Evolutionary conservation across 1,140 invertebrate species (phyloP), one percentile per base, ranked within the genome.

Genomic region (Drosophila saltans): DNA sequence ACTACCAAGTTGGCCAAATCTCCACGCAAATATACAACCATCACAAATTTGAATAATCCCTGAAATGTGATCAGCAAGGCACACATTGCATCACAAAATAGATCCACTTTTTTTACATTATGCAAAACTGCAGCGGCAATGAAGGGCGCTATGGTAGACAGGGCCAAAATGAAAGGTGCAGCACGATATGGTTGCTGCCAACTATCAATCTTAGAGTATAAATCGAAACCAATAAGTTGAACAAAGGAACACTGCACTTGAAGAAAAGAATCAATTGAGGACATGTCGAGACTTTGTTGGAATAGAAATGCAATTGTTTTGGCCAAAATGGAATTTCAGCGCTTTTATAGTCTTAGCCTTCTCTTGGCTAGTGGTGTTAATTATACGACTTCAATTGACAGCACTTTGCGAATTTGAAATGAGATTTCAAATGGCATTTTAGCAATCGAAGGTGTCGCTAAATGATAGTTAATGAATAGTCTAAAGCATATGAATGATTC

Each of bases 111-210:
- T 24, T 60, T 72, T 45, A 63, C 56, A 11, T 81, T 81, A 1
- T 65, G 45, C 1, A 81, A 7, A 6, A 63, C 65, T 1, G 66
- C 65, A 2, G 66, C 79, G 8, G 69, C 21, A 8, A 81, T 81
- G 2, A 81, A 77, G 11, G 79, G 79, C 55, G 69, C 64, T 1
- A 78, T 67, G 3, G 55, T 10, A 1, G 63, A 52, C 30, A 81
- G 65, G 0, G 66, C 43, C 9, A 74, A n/a, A 1, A 81, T 39
- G 1, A 52, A 66, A 2, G n/a, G 24, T 3, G 74, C 6, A 0
- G 74, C 69, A 7, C 66, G 69, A 3, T 72, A 77, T 1, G 69
- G 79, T 36, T 75, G 48, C 24, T 61, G 64, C 79, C 79, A 81
- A 59, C 69, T 76, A 0, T 76, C 74, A 0, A 33, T 28, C 5